Conservation (phyloP, 2,113 vertebrate genomes). For the Rynchops niger region DNA sequence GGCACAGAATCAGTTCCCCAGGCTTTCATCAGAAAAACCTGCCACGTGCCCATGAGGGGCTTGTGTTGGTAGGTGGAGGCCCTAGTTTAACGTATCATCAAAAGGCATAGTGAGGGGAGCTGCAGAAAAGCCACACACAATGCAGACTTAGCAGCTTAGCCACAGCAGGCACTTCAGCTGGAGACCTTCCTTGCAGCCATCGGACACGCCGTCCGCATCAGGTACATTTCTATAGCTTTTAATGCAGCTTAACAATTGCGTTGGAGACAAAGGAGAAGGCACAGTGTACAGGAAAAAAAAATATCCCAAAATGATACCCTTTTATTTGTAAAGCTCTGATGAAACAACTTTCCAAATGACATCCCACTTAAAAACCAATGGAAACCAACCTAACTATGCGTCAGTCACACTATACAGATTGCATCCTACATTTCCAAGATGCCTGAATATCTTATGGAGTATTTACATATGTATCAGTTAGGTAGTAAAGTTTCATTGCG, state of each 20-base stretch:
- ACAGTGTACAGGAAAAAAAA: conserved; percentile 58
- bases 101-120: neutral
- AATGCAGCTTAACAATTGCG: neutral
- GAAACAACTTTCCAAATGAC: conserved; percentile 78
- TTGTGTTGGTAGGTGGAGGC: neutral
- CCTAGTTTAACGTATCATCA: neutral
- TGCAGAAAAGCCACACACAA: neutral
- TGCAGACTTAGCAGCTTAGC: neutral
- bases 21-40: neutral
- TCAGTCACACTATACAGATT: conserved; percentile 76
- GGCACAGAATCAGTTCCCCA: neutral
- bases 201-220: neutral
- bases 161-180: neutral
- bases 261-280: conserved; percentile 50
- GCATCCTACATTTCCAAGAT: conserved; percentile 72
- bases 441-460: conserved; percentile 70
- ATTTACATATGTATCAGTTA: conserved; percentile 83
- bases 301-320: conserved; percentile 73
- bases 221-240: neutral
- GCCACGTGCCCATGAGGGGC: accelerated
- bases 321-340: conserved; percentile 84
- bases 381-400: conserved; percentile 77
- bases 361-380: conserved; percentile 76
- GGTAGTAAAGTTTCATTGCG: conserved; percentile 81
- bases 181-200: neutral